A percentile compares a stretch with the other conserved stretches of the same genome.
Conservation (phyloP, 2,113 vertebrate species). For the Toxotes chatareus region DNA sequence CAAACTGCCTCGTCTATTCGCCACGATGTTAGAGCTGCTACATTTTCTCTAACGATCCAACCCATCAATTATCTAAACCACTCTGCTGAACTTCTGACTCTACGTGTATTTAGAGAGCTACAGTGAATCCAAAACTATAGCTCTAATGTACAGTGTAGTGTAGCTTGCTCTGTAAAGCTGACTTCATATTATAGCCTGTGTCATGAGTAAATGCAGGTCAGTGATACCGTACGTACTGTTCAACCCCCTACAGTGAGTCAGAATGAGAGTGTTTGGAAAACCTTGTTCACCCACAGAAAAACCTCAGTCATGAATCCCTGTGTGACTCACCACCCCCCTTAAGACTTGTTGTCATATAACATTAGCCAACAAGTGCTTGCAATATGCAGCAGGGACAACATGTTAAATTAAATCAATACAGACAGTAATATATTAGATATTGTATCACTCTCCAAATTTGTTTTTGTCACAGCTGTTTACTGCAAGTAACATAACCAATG, state of each 20-base stretch:
- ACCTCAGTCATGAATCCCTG: conserved; percentile 20
- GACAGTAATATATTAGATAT: not conserved
- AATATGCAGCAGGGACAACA: not conserved
- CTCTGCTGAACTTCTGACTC: conserved; percentile 19
- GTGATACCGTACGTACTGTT: conserved; percentile 1
- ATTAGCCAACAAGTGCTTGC: conserved; percentile 6
- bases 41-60: conserved; percentile 37
- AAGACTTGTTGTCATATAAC: conserved; percentile 7
- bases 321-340: conserved; percentile 46
- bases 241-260: conserved; percentile 44
- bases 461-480: not conserved
- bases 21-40: conserved; percentile 41
- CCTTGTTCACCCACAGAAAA: conserved; percentile 43
- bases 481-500: not conserved
- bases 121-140: not conserved
- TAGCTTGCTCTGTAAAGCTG: not conserved
- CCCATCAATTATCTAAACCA: conserved; percentile 51
- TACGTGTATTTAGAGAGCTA: conserved; percentile 16
- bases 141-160: not conserved
- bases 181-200: conserved; percentile 3
- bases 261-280: conserved; percentile 45
- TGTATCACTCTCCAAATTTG: not conserved
- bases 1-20: conserved; percentile 38
- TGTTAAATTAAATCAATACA: not conserved
- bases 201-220: conserved; percentile 8